These are phyloP conservation scores for Cephalopholis sonnerati DNA, from an alignment of 2,113 vertebrate genomes.

Conservation along the genomic window DNA sequence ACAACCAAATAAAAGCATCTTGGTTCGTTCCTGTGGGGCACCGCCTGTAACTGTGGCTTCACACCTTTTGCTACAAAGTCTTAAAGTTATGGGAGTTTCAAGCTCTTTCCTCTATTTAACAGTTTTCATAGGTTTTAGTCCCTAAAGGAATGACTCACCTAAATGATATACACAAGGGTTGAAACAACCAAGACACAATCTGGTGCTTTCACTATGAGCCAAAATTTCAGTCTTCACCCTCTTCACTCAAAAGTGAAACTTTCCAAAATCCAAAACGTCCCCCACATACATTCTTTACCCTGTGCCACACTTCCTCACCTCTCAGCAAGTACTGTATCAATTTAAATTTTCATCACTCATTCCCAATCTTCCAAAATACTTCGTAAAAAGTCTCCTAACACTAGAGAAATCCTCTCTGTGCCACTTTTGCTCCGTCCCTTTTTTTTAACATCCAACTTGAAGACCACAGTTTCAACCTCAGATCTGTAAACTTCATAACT, in stretches of 20 bases:
- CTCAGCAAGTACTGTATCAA: not conserved
- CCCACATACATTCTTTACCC: conserved; percentile 30
- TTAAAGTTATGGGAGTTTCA: conserved; percentile 33
- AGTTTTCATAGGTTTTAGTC: conserved; percentile 36
- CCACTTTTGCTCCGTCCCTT: conserved; percentile 46
- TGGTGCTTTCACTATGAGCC: conserved; percentile 76
- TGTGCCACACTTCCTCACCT: not conserved
- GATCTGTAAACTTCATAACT: conserved; percentile 82
- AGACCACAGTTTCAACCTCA: conserved; percentile 61
- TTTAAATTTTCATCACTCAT: not conserved
- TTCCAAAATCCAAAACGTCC: conserved; percentile 44
- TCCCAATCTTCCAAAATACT: conserved; percentile 13
- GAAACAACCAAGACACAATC: conserved; percentile 71
- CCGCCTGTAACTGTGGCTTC: conserved; percentile 59
- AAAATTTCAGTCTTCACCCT: conserved; percentile 79
- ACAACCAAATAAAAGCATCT: conserved; percentile 64
- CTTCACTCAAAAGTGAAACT: conserved; percentile 52
- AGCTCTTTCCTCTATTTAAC: conserved; percentile 38
- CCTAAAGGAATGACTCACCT: conserved; percentile 45
- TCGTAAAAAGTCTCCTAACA: conserved; percentile 12
- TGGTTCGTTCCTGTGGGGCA: conserved; percentile 49
- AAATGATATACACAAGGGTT: conserved; percentile 62
- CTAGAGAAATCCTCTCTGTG: conserved; percentile 7
- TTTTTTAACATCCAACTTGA: conserved; percentile 24
- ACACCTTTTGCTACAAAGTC: conserved; percentile 47